Conservation (phyloP, 2,888 invertebrate species). For the Microplitis deprimator region DNA sequence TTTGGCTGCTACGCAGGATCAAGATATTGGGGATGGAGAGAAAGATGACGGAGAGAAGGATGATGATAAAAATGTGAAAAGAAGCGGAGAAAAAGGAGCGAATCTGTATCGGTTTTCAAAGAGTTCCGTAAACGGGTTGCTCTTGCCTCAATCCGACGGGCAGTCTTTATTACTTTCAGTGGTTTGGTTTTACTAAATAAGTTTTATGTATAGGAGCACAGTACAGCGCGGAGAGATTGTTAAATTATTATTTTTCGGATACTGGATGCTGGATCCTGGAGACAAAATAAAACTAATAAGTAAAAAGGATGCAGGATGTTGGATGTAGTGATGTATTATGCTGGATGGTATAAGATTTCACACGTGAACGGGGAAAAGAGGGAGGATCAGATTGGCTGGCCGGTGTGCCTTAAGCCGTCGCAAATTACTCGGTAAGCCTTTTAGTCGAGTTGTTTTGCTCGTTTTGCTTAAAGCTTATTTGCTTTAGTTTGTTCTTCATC, state of each 20-base stretch:
- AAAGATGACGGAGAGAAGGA: neutral
- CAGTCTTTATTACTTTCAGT: conserved; percentile 17
- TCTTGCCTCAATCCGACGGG: conserved; percentile 42
- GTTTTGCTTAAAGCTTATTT: conserved; percentile 56
- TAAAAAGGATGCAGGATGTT: neutral
- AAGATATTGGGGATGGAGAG: neutral
- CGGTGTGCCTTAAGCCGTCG: conserved; percentile 65
- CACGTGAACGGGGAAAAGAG: conserved; percentile 48
- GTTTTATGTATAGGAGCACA: too few species aligned
- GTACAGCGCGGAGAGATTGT: neutral
- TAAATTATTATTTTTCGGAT: neutral
- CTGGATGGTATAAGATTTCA: conserved; percentile 62
- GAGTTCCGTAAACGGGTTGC: conserved; percentile 53
- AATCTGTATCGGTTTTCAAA: conserved; percentile 67
- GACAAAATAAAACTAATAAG: neutral
- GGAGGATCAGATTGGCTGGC: conserved; percentile 65
- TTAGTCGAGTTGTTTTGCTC: conserved; percentile 61
- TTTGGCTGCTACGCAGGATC: neutral
- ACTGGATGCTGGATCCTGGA: neutral
- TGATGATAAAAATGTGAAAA: conserved; percentile 24
- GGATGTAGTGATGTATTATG: neutral
- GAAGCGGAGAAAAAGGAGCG: conserved; percentile 43
- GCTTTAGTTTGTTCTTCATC: conserved; percentile 15
- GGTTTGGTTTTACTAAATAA: conserved; percentile 12
- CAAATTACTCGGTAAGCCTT: conserved; percentile 70